Evolutionary conservation across 2,113 vertebrate genomes (phyloP).

Genomic region (Agelaius tricolor): DNA sequence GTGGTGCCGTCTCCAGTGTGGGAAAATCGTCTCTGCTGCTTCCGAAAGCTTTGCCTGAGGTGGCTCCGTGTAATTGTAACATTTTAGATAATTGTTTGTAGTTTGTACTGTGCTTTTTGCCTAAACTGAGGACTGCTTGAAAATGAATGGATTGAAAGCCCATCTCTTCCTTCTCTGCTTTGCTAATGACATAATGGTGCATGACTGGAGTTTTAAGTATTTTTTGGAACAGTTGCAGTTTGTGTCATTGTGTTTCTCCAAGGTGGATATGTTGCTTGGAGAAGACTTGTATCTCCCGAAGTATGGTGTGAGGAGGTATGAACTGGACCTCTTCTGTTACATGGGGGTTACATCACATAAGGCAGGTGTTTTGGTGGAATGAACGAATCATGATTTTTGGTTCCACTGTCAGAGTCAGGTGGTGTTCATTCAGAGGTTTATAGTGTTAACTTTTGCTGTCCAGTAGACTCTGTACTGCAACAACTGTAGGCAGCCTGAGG

Average conservation of each 20-base stretch:
- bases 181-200: background rate
- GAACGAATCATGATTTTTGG: background rate
- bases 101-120: background rate
- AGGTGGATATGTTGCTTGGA: background rate
- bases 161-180: background rate
- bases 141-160: background rate
- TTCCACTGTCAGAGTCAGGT: background rate
- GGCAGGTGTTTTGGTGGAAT: background rate
- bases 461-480: background rate
- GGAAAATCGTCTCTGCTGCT: background rate
- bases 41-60: background rate
- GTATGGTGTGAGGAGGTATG: background rate
- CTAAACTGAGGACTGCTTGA: background rate
- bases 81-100: slow-evolving; percentile 7
- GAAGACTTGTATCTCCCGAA: accelerated
- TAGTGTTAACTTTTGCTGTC: background rate
- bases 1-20: background rate
- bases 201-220: background rate
- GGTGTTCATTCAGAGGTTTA: background rate
- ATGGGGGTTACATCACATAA: background rate
- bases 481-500: background rate
- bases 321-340: background rate
- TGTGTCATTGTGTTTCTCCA: background rate
- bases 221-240: background rate
- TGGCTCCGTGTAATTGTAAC: background rate